Base-by-base conservation (phyloP, 1,140 invertebrate species). In the Campoletis sonorensis region DNA sequence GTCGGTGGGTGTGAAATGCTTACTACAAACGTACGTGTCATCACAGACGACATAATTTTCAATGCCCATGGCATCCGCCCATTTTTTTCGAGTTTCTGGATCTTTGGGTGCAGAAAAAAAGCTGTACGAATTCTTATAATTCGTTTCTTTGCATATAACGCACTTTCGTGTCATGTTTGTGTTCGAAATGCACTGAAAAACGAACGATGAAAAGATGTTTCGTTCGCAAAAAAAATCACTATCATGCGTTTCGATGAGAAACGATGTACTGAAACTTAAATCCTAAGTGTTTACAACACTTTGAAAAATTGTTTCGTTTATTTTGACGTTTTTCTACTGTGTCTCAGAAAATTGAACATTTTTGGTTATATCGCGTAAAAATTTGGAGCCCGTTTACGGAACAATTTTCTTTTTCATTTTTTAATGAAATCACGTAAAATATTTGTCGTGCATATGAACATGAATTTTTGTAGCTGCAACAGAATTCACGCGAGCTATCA, bases 81-180 rank as follows among this genome's bases (percentile, higher is more conserved):
- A 92, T 73, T 88, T 89, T 84, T 88, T 88, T 70, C 91, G 85
- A 5, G 84, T 89, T 49, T 88, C 85, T 51, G 85, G 84, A 85
- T 91, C 89, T 77, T 91, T 92, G 18, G 91, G 91, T 0, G 91
- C 90, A 10, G 91, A 92, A 82, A 91, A 92, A 26, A 92, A 92
- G 75, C 90, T 92, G 76, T 86, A 89, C 16, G 84, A 83, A 81
- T 90, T 90, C 85, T 86, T 92, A 79, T 92, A 90, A 83, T 91
- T 91, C 71, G 89, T 90, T 78, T 89, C 87, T 70, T 89, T 90
- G 51, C 90, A 91, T 58, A 91, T 75, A n/a, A 87, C 86, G 84
- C 90, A 91, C 72, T 90, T 91, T 30, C 90, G 86, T 27, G 90
- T 91, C 90, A 91, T 91, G 78, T 81, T 83, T 54, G 61, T 26